Conservation (phyloP, 2,888 invertebrate species). For the Drosophila rellima region DNA sequence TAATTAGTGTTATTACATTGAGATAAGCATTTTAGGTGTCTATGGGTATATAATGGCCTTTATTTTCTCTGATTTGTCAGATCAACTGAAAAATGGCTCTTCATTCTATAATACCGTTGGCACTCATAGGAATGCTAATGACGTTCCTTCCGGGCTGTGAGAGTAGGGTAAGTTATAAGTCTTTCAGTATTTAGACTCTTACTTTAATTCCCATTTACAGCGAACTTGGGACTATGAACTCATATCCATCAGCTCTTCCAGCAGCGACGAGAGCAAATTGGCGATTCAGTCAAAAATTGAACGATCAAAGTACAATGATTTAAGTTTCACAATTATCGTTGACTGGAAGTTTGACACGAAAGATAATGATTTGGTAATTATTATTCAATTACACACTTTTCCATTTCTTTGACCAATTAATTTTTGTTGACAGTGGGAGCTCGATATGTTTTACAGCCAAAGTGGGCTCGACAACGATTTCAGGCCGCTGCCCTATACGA, state of each 20-base stretch:
- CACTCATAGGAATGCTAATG: neutral
- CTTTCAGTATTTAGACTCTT: neutral
- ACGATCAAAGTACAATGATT: neutral
- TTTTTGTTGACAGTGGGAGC: neutral
- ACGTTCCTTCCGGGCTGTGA: neutral
- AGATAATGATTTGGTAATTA: constrained; percentile 2
- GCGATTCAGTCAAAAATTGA: neutral
- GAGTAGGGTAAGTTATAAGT: neutral
- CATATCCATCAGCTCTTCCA: neutral
- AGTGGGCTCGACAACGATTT: constrained; percentile 5
- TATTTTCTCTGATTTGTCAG: neutral
- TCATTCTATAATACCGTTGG: neutral
- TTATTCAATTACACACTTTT: neutral
- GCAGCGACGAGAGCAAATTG: constrained; percentile 12
- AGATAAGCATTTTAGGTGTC: neutral
- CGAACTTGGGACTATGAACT: constrained; percentile 6
- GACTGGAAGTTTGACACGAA: neutral
- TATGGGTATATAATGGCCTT: neutral
- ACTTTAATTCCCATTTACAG: neutral
- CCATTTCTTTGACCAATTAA: too few species aligned
- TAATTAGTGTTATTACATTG: neutral
- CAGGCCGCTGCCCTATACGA: neutral
- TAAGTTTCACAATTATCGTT: neutral
- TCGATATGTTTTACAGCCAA: neutral
- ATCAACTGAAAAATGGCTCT: neutral